Evolutionary conservation across 2,888 invertebrate species (phyloP), one percentile per base, ranked within the genome.

Genomic region (Meteorus cinctellus): DNA sequence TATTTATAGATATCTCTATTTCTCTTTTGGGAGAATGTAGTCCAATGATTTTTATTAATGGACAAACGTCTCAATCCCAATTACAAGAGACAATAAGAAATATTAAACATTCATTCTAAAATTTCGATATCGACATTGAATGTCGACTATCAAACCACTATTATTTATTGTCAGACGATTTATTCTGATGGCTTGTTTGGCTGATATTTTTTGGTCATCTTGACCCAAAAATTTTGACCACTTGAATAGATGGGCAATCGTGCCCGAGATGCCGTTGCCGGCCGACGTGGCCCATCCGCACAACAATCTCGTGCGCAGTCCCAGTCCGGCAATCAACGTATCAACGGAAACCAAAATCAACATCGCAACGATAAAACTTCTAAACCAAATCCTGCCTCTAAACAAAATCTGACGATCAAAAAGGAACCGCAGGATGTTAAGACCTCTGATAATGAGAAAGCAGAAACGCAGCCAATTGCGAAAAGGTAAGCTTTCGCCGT

Each of bases 361-460:
- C 88, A 88, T 87, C 89, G 89, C 88, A 89, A 88, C 88, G 89
- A 89, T 88, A 89, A 89, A 86, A 87, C 89, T 88, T 89, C 89
- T 89, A 89, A 89, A 89, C 81, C 87, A 86, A 89, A 84, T 88
- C 84, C 88, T 86, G 86, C 88, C 84, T 88, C 88, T 89, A 89
- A 89, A 86, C 87, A 89, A 89, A 89, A 87, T 89, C 89, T 86
- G 87, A 85, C 83, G 84, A 84, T 81, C 87, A 89, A 89, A 89
- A 89, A 87, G 89, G 89, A 89, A 85, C 87, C 85, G 84, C 89
- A 88, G 87, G 89, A 89, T 82, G 86, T 86, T 88, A 89, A 89
- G 87, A 85, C 86, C 85, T 87, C 87, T 86, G 88, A 88, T 88
- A 88, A 84, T 86, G 89, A 89, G 86, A 89, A 89, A 86, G 86